A percentile compares a stretch with the other conserved stretches of the same genome.
phyloP scores from a whole-genome alignment of 2,888 invertebrate species.

The Brenthis daphne region DNA sequence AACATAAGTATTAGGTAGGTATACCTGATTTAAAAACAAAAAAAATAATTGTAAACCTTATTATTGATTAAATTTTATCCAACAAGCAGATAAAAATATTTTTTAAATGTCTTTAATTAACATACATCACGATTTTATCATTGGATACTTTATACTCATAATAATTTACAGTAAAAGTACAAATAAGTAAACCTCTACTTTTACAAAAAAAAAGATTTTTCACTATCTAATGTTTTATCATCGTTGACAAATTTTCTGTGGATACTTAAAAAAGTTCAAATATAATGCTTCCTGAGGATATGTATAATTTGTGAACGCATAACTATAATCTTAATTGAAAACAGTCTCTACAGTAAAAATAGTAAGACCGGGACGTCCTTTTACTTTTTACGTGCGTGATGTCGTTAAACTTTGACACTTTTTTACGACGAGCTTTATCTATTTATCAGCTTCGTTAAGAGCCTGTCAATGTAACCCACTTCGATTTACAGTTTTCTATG shows the following conservation, averaged over 20 bases:
- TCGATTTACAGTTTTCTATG: conserved; percentile 35
- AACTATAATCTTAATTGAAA: conserved; percentile 67
- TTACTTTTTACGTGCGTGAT: conserved; percentile 57
- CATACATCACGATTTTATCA: no score
- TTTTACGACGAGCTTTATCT: conserved; percentile 59
- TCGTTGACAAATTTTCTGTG: conserved; percentile 11
- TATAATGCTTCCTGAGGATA: conserved; percentile 68
- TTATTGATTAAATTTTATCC: no score
- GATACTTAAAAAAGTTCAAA: neutral
- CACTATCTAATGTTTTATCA: neutral
- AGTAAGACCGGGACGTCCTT: conserved; percentile 42
- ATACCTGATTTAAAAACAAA: no score
- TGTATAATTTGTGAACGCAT: conserved; percentile 61
- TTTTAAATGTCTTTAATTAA: no score
- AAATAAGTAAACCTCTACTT: neutral
- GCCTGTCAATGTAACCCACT: conserved; percentile 55
- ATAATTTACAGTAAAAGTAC: no score
- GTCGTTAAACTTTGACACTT: conserved; percentile 72
- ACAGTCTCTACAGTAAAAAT: conserved; percentile 50
- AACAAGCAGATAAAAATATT: no score
- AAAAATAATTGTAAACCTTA: no score
- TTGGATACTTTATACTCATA: no score
- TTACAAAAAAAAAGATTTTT: neutral
- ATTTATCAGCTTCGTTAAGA: conserved; percentile 58
- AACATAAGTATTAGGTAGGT: no score